These are phyloP conservation scores for Conger conger DNA, from an alignment of 2,113 vertebrate genomes.

Conservation along the genomic window DNA sequence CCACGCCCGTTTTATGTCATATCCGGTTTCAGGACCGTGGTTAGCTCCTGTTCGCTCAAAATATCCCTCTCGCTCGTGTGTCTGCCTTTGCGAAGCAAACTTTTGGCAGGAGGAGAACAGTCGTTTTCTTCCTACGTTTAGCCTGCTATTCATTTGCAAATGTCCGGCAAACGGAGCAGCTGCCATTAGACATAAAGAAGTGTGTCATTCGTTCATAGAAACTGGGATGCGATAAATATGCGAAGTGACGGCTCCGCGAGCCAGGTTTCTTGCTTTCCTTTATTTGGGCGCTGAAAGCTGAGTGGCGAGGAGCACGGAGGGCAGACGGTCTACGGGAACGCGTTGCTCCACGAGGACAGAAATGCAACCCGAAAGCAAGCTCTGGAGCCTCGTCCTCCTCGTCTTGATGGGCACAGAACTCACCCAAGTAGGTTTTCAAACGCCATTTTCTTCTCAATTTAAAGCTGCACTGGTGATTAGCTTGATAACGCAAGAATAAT, in stretches of 20 bases:
- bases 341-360: constrained; percentile 65
- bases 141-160: constrained; percentile 46
- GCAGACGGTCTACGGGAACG: constrained; percentile 58
- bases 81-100: constrained; percentile 60
- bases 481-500: constrained; percentile 22
- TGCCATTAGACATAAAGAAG: constrained; percentile 46
- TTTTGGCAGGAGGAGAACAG: constrained; percentile 70
- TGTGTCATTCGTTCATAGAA: constrained; percentile 49
- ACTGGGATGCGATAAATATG: constrained; percentile 74
- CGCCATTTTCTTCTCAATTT: constrained; percentile 69
- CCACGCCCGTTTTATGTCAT: constrained; percentile 78
- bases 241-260: constrained; percentile 69
- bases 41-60: constrained; percentile 59
- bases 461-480: constrained; percentile 23
- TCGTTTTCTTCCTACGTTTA: constrained; percentile 56
- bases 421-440: constrained; percentile 81
- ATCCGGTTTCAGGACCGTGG: constrained; percentile 67
- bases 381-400: constrained; percentile 79
- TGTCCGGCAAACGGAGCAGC: constrained; percentile 50
- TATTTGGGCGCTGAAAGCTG: constrained; percentile 66
- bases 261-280: constrained; percentile 64
- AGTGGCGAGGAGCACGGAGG: constrained; percentile 32
- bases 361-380: constrained; percentile 82
- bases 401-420: constrained; percentile 86
- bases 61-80: constrained; percentile 46